Evolutionary conservation across 2,113 vertebrate genomes (phyloP).

Genomic region (Myotis yumanensis): DNA sequence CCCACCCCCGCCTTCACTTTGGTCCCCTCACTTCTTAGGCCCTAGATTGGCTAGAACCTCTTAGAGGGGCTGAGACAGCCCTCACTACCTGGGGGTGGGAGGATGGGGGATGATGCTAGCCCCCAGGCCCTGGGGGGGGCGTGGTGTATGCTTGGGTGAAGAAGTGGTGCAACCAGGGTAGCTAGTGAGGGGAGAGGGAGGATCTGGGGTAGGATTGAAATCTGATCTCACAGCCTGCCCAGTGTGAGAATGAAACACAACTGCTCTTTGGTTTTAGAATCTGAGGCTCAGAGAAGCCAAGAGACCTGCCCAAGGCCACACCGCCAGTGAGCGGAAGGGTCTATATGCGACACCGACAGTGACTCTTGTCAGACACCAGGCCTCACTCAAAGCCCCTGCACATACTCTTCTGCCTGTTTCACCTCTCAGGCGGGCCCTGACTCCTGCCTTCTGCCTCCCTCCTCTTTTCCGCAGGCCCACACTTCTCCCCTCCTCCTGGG

Average conservation of each 20-base stretch:
- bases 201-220: not conserved
- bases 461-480: not conserved
- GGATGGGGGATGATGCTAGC: no score
- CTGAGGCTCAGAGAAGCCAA: conserved; percentile 14
- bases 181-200: not conserved
- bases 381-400: not conserved
- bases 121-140: not conserved
- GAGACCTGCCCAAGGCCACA: not conserved
- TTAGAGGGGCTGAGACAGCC: not conserved
- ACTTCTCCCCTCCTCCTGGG: not conserved
- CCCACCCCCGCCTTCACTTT: not conserved
- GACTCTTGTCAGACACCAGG: not conserved
- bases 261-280: not conserved
- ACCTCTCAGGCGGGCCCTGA: not conserved
- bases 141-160: no score
- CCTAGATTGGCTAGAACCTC: not conserved
- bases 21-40: not conserved
- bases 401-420: not conserved
- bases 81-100: not conserved
- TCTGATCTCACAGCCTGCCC: not conserved
- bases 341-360: not conserved
- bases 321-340: not conserved
- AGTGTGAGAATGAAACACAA: not conserved
- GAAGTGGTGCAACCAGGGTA: not conserved
- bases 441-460: not conserved